These are phyloP conservation scores for Prinia subflava DNA, from an alignment of 2,113 vertebrate species.

Conservation along the genomic window DNA sequence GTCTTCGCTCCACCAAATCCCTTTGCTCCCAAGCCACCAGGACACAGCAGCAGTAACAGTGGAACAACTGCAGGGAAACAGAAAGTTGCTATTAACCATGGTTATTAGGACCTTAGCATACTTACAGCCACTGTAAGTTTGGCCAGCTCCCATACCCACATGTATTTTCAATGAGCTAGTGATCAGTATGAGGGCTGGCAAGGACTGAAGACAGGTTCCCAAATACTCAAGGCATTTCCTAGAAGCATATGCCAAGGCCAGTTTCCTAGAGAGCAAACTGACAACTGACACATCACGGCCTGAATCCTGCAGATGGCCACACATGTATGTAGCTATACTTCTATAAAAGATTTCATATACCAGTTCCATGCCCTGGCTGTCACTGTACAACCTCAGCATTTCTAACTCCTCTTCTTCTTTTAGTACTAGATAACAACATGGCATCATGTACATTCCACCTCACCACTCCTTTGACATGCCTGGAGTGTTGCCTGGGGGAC, in stretches of 20 bases:
- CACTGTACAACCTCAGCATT: not conserved
- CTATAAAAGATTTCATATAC: not conserved
- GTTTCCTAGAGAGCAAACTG: not conserved
- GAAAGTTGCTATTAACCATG: not conserved
- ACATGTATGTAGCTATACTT: not conserved
- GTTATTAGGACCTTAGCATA: not conserved
- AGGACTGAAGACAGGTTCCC: not conserved
- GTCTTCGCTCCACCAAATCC: constrained; percentile 49
- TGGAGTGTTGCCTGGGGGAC: not conserved
- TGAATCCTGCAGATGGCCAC: not conserved
- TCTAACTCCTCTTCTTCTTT: not conserved
- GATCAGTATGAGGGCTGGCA: not conserved
- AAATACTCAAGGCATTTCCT: not conserved
- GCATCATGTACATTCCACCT: not conserved
- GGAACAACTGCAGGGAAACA: constrained; percentile 66
- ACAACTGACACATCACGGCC: not conserved
- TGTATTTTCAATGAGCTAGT: not conserved
- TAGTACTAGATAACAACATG: not conserved
- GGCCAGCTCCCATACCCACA: not conserved
- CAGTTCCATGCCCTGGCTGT: not conserved
- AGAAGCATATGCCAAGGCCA: not conserved
- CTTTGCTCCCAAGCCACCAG: constrained; percentile 45
- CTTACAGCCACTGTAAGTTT: not conserved
- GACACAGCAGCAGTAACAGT: constrained; percentile 73
- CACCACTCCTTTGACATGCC: not conserved